Evolutionary conservation across 2,888 invertebrate species (phyloP).

Genomic region (Suillia variegata): DNA sequence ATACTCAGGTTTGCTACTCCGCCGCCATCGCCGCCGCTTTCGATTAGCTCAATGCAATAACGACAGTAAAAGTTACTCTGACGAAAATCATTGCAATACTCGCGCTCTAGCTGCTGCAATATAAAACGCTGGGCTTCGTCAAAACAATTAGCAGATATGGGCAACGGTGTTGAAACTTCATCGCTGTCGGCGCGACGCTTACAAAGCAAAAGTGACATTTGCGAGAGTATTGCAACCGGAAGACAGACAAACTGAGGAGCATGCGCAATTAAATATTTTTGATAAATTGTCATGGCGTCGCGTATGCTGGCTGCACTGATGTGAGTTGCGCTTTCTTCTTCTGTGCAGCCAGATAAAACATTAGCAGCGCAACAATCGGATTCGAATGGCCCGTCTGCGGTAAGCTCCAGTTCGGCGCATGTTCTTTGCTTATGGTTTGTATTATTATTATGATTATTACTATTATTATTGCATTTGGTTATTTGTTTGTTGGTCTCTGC

Average conservation of each 20-base stretch:
- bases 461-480: conserved; percentile 24
- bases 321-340: no score
- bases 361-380: not conserved
- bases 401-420: conserved; percentile 4
- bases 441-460: conserved; percentile 17
- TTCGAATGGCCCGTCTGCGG: not conserved
- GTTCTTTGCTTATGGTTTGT: not conserved
- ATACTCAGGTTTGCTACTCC: conserved; percentile 68
- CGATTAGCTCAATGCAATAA: conserved; percentile 85
- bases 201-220: conserved; percentile 56
- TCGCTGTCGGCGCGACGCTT: conserved; percentile 29
- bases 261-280: conserved; percentile 57
- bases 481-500: conserved; percentile 56
- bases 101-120: conserved; percentile 71
- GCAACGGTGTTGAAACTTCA: conserved; percentile 8
- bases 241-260: conserved; percentile 51
- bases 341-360: not conserved
- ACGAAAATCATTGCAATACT: conserved; percentile 80
- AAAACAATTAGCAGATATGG: conserved; percentile 69
- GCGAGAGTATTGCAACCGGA: conserved; percentile 54
- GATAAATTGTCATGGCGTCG: conserved; percentile 60
- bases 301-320: conserved; percentile 47
- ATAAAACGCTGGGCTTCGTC: conserved; percentile 74
- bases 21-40: conserved; percentile 29
- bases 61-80: conserved; percentile 87